Evolutionary conservation across 2,113 vertebrate genomes (phyloP), one percentile per base, ranked within the genome.

Genomic region (Tympanuchus pallidicinctus): DNA sequence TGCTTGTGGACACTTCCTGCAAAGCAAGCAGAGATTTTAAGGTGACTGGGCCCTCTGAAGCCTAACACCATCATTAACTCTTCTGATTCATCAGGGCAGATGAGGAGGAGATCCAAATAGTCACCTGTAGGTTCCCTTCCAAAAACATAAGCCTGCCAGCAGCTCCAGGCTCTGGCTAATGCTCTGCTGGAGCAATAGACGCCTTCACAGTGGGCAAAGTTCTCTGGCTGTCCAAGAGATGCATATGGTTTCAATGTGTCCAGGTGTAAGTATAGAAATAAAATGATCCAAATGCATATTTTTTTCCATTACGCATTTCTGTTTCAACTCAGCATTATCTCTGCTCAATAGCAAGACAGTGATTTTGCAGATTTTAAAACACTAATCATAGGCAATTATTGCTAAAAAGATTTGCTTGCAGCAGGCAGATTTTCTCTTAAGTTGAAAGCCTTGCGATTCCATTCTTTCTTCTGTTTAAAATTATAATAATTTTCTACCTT

Each of bases 241-340:
- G 42, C 25, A 30, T 5, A 19, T 43, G 74, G 57, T 70, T 89
- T 95, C 67, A 91, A 17, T 56, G 73, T 74, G 82, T 11, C 72
- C 92, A 96, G 84, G 85, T 88, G 90, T 94, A 88, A 88, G 88
- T 65, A 84, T 5, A 84, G 86, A 94, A 95, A 91, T 65, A 89
- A 89, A 95, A 63, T 11, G 1, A 77, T 92, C 67, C 52, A 83
- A 78, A 86, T 18, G 56, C 65, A 83, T 88, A 89, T 88, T 90
- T 86, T 50, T 94, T 95, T 47, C 69, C n/a, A 90, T 84, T 91
- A 86, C 45, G 36, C 74, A 82, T 89, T 96, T 94, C 90, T 96
- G 70, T 94, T 95, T 93, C 93, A 92, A 61, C 67, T 89, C 66
- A 59, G 64, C 88, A 91, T 94, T 94, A 78, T 97, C 63, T 94